These are phyloP conservation scores for Panagrolaimus sp. DNA, from an alignment of 1,140 invertebrate genomes.

Conservation along the genomic window DNA sequence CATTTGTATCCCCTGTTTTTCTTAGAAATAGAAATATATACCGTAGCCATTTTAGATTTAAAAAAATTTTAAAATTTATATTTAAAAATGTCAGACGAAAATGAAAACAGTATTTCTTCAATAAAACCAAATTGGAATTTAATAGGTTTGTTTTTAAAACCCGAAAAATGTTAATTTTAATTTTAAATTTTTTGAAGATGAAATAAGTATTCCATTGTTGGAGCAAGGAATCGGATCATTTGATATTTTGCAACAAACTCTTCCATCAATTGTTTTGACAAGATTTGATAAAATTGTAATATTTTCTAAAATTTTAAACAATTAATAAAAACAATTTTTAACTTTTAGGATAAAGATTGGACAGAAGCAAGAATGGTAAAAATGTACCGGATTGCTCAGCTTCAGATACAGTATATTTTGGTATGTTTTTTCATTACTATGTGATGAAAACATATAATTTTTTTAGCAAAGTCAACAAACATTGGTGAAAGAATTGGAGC, in stretches of 20 bases:
- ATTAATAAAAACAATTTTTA: background rate
- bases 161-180: background rate
- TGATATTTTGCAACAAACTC: slow-evolving; percentile 25
- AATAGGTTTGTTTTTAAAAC: background rate
- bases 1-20: too few relatives aligned
- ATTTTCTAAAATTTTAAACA: background rate
- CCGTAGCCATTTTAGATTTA: too few relatives aligned
- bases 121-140: slow-evolving; percentile 1
- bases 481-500: slow-evolving; percentile 1
- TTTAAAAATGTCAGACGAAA: background rate
- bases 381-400: slow-evolving; percentile 2
- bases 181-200: slow-evolving; percentile 16
- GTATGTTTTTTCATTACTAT: background rate
- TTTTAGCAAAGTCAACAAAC: slow-evolving; percentile 16
- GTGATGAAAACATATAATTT: background rate
- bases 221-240: slow-evolving; percentile 27
- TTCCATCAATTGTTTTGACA: slow-evolving; percentile 26
- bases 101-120: background rate
- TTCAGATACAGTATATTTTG: slow-evolving; percentile 12
- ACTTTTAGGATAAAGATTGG: slow-evolving; percentile 1
- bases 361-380: slow-evolving; percentile 12
- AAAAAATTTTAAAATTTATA: too few relatives aligned
- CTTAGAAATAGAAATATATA: too few relatives aligned
- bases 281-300: slow-evolving; percentile 19
- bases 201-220: slow-evolving; percentile 27